Evolutionary conservation across 2,888 invertebrate genomes (phyloP).

Genomic region (Thumatha senex): DNA sequence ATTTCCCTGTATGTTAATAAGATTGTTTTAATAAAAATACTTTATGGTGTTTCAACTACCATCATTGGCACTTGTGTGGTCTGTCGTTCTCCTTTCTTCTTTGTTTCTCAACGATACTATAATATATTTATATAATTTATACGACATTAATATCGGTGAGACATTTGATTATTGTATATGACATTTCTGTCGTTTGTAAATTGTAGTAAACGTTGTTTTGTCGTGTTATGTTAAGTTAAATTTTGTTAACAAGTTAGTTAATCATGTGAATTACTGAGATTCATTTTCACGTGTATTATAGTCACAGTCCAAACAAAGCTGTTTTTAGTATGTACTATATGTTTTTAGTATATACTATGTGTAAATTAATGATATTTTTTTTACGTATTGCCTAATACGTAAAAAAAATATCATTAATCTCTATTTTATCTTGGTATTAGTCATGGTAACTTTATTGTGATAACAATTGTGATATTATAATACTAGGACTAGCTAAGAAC

Average conservation of each 20-base stretch:
- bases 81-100: slow-evolving; percentile 23
- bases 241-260: slow-evolving; percentile 17
- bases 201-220: slow-evolving; percentile 10
- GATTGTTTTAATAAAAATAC: slow-evolving; percentile 56
- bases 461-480: too few species aligned
- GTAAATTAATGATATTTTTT: too few species aligned
- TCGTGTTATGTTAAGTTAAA: slow-evolving; percentile 14
- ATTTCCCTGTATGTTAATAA: slow-evolving; percentile 50
- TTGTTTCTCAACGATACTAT: slow-evolving; percentile 36
- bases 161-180: slow-evolving; percentile 23
- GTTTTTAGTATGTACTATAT: too few species aligned
- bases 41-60: slow-evolving; percentile 43
- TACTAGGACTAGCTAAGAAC: too few species aligned
- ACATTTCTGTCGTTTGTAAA: slow-evolving; percentile 11
- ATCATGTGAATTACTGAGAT: slow-evolving; percentile 19
- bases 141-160: slow-evolving; percentile 17
- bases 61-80: slow-evolving; percentile 42
- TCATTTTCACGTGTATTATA: too few species aligned
- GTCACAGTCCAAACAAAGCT: too few species aligned
- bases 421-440: too few species aligned
- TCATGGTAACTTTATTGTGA: too few species aligned
- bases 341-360: too few species aligned
- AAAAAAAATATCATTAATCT: too few species aligned
- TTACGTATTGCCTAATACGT: too few species aligned
- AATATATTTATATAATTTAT: slow-evolving; percentile 24